Base-by-base conservation (phyloP, 92 coral and sea anemone genomes). In the Desmophyllum pertusum region DNA sequence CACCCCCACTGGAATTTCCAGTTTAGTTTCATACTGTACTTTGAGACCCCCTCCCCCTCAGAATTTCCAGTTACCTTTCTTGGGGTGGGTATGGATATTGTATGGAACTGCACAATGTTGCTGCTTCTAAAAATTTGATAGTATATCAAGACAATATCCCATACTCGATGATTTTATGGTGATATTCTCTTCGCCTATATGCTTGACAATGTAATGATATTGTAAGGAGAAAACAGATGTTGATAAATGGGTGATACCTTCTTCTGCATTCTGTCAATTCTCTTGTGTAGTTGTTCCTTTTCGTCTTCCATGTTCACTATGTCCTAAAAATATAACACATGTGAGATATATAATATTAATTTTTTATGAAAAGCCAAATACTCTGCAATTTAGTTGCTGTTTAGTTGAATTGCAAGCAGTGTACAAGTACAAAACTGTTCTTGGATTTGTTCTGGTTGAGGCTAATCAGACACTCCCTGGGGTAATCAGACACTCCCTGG, bases 281-380 rank as follows among this genome's bases (percentile, higher is more conserved):
- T 93, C 84, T 94, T 97, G 55, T 81, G 83, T 35, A 97, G 88
- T 62, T 97, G 99, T 55, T 92, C 99, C 57, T 89, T 93, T 81
- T 97, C 99, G 75, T 97, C 99, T 64, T 97, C 99, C 99, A 97
- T 97, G 87, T 97, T 88, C n/a, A 89, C 93, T 46, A 97, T 97
- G 75, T 97, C 99, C 99, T 97, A 52, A 14, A 75, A 43, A 38
- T 0, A 37, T 62, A 23, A 40, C 39, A 53, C 3, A 30, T 4
- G 11, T 39, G n/a, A 1, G 25, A 39, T 21, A 33, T 13, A 21
- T 21, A 18, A 33, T 63, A 6, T 51, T 3, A 70, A 4, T 8
- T 38, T 9, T 36, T 0, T 10, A 21, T 3, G 7, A 36, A 15
- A 36, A 21, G 8, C 2, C 18, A 4, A 69, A 13, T 25, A 27